A percentile compares a stretch with the other conserved stretches of the same genome.
Conservation (phyloP, 2,888 invertebrate species). For the Erebia aethiops region DNA sequence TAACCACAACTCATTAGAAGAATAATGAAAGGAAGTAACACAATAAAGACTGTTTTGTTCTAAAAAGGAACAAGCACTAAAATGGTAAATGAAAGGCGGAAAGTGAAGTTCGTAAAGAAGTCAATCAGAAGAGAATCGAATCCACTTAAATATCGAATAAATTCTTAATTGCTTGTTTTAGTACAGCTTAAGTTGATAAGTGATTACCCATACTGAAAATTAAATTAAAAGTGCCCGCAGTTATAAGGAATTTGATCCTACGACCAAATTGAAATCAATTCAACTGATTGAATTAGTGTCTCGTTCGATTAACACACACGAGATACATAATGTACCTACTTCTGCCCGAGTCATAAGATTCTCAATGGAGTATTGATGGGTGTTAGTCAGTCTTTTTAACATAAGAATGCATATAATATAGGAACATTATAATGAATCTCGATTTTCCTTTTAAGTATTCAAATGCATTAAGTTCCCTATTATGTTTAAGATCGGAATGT, state of each 20-base stretch:
- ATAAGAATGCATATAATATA: conserved; percentile 28
- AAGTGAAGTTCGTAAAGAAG: conserved; percentile 2
- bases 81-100: not conserved
- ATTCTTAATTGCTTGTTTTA: conserved; percentile 1
- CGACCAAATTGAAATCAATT: conserved; percentile 33
- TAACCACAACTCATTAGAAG: not conserved
- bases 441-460: conserved; percentile 16
- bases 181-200: conserved; percentile 1
- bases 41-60: not conserved
- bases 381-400: conserved; percentile 18
- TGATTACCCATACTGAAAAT: not conserved
- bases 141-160: conserved; percentile 1
- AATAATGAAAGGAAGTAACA: not conserved
- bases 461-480: conserved; percentile 10
- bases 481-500: conserved; percentile 18
- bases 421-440: conserved; percentile 18
- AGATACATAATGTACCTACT: not conserved
- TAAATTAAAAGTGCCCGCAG: conserved; percentile 27
- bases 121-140: not conserved
- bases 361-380: conserved; percentile 12
- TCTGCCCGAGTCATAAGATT: conserved; percentile 5
- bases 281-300: conserved; percentile 30
- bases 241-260: conserved; percentile 19
- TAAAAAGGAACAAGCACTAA: not conserved
- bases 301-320: conserved; percentile 10